These are phyloP conservation scores for Nothura maculosa DNA, from an alignment of 2,797 vertebrate genomes.

Conservation along the genomic window DNA sequence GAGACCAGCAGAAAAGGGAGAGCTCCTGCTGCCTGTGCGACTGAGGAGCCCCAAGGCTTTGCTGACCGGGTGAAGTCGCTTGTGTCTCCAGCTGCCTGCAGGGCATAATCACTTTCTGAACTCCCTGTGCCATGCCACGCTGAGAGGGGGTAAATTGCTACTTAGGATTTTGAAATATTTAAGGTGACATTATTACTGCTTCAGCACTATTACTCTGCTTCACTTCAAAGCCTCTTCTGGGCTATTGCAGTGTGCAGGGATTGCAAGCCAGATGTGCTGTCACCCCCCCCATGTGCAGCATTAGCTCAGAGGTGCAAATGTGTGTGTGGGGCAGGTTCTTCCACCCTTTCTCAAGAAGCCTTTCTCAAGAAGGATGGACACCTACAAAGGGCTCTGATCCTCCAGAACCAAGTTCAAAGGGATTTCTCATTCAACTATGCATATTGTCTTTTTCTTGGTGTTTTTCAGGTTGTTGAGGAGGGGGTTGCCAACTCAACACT, in stretches of 20 bases:
- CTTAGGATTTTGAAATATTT: constrained; percentile 41
- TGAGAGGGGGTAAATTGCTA: not conserved
- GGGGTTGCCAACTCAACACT: not conserved
- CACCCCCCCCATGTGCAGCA: fast-evolving
- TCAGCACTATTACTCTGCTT: constrained; percentile 14
- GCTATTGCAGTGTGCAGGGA: not conserved
- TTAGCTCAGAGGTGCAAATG: not conserved
- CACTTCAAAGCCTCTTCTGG: constrained; percentile 8
- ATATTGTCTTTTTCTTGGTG: not conserved
- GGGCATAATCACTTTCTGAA: not conserved
- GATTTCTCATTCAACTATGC: not conserved
- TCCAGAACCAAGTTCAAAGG: not conserved
- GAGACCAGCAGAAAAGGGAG: not conserved
- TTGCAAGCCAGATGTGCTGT: constrained; percentile 13
- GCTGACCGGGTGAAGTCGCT: not conserved
- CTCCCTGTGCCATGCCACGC: not conserved
- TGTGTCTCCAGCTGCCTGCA: not conserved
- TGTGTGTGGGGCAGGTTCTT: constrained; percentile 14
- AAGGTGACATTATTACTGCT: constrained; percentile 13
- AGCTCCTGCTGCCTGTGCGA: not conserved
- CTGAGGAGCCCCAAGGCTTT: not conserved
- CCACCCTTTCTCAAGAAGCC: not conserved
- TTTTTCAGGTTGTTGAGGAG: not conserved
- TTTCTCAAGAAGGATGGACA: not conserved
- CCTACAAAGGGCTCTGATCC: constrained; percentile 9